Base-by-base conservation (phyloP, 2,888 invertebrate genomes). In the Nephrotoma guestfalica region DNA sequence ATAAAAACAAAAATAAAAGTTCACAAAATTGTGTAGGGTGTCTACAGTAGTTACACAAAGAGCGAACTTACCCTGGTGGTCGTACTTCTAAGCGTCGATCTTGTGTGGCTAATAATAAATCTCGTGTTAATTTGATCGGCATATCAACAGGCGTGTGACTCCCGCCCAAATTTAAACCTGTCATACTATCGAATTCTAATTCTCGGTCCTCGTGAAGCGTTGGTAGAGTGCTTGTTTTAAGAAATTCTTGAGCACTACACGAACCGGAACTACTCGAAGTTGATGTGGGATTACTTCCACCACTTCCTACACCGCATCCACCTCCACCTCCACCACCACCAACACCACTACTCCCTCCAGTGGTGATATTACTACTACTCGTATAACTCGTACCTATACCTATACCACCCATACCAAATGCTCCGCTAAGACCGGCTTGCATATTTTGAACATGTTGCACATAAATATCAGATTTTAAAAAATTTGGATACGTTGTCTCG, bases 161-260 rank as follows among this genome's bases (percentile, higher is more conserved):
- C 13, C 40, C 51, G n/a, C 7, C 51, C 18, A 83, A 15, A 47
- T 90, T 90, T 87, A 91, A 88, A 87, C 90, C 90, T 86, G 90
- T 90, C 87, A 91, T 90, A 88, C 91, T 91, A 87, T 91, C 91
- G 88, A 89, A 93, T 90, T 91, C 89, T 89, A 96, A 93, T 92
- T 97, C 97, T 90, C 94, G 93, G 89, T 97, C 97, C 92, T 98
- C 98, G 91, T 96, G 96, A 85, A 98, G 93, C 6, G 97, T 97
- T 18, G 97, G 97, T 89, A 97, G 92, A 88, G 93, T 93, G 88
- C 92, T 93, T 88, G 93, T 92, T 86, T 93, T 92, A 87, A 93
- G 90, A 87, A 93, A 91, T 87, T 91, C 91, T 83, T 91, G 91
- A 86, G 91, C 91, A 89, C 91, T 91, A 86, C 91, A 90, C 57